Evolutionary conservation across 1,140 invertebrate genomes (phyloP), one percentile per base, ranked within the genome.

Genomic region (Apis laboriosa): DNA sequence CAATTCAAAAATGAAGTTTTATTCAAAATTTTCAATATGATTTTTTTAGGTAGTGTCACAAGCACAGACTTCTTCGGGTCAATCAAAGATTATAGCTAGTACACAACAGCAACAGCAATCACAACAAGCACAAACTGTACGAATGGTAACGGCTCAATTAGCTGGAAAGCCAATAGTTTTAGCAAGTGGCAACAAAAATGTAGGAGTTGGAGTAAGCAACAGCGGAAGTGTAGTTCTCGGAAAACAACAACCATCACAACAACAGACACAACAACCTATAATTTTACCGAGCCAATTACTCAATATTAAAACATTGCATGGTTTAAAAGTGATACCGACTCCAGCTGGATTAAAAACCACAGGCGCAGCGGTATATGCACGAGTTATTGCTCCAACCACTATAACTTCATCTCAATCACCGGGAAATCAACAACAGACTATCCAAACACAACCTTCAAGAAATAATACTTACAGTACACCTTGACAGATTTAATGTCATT

Each of bases 251-350:
- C 83, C 85, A 74, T 94, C 94, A 76, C 90, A 89, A 4, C 90
- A 87, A 75, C 92, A 96, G 84, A 66, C 83, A 9, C 90, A 89
- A 82, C 95, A 96, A 81, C 95, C 96, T 49, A 95, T 96, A 19
- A 95, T 96, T 11, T 92, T 96, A 73, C 95, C 96, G 0, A 96
- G 96, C 79, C 96, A 96, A 87, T 94, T 90, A 90, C 94, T 96
- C 11, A 96, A 96, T 87, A 94, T 97, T 2, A 97, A 97, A 90
- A 95, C 96, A 1, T 86, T 97, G 71, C 96, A 96, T 85, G 96
- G 95, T 1, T 93, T 97, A 15, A 97, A 97, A 90, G 96, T 97
- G 49, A 96, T 96, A 75, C 95, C 95, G 1, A 94, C 94, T 13
- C 92, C 94, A 1, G 90, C 93, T 0, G 94, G 94, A 19, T 58